phyloP scores from a whole-genome alignment of 2,113 vertebrate genomes.

The Anhinga anhinga region DNA sequence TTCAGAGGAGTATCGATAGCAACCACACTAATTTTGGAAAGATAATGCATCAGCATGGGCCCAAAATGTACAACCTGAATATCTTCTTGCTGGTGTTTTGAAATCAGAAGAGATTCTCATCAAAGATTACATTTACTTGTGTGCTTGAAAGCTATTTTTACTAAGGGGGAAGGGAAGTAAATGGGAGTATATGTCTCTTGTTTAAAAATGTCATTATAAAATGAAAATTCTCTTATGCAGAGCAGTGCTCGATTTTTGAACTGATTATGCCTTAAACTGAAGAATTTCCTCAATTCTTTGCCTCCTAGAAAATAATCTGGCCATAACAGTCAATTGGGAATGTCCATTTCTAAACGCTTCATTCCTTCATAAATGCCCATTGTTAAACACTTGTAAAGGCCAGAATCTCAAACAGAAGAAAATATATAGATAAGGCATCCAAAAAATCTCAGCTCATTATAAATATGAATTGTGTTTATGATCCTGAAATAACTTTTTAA shows the following conservation, averaged over 20 bases:
- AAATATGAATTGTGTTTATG: not conserved
- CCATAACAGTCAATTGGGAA: not conserved
- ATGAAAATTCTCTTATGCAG: not conserved
- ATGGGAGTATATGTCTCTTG: not conserved
- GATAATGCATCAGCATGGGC: not conserved
- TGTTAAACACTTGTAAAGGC: not conserved
- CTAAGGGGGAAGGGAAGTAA: not conserved
- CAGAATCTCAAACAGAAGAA: not conserved
- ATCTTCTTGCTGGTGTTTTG: not conserved
- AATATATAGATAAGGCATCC: not conserved
- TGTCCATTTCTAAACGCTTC: not conserved
- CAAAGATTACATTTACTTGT: not conserved
- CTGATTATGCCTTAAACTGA: not conserved
- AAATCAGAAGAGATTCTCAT: not conserved
- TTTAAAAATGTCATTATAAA: not conserved
- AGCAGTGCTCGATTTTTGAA: not conserved
- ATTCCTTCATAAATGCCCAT: not conserved
- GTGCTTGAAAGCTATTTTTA: not conserved
- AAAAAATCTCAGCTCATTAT: not conserved
- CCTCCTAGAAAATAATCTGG: not conserved
- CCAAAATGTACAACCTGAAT: not conserved
- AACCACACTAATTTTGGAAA: not conserved
- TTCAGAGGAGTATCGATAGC: not conserved
- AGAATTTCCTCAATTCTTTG: not conserved
- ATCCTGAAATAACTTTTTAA: constrained; percentile 4